Evolutionary conservation across 2,797 vertebrate genomes (phyloP), one percentile per base, ranked within the genome.

Genomic region (Sebastes aleutianus): DNA sequence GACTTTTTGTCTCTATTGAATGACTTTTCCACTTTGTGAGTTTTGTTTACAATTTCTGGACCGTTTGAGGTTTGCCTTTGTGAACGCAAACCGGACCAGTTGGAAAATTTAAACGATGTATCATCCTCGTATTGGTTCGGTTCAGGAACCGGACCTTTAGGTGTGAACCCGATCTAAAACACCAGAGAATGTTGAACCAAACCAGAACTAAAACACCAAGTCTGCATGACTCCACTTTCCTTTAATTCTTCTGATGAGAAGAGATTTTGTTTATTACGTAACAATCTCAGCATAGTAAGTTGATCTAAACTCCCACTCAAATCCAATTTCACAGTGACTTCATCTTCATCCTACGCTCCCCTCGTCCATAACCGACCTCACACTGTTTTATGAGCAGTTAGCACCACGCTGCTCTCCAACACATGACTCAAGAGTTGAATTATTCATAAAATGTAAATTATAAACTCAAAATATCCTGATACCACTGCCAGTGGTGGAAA

Each of bases 331-430:
- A 20, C 64, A 53, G 18, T 27, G 27, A 53, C 58, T 24, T 36
- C 80, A 64, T 77, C 56, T n/a, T 31, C 69, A 57, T 73, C 80
- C 75, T 12, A 36, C 65, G 20, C 76, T 70, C 70, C 27, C 14
- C 62, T 65, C 32, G 8, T 65, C 68, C 69, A 61, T 70, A 53
- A 39, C 16, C 69, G 31, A 4, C 56, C 26, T 68, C 64, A 71
- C 53, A 3, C 69, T 22, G 56, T 2, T 50, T 57, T 32, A 29
- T 57, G 1, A 67, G 3, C 74, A 16, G 12, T 29, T 59, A n/a
- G 36, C n/a, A 2, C 32, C 39, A 26, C 13, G 6, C 6, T 22
- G 34, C 58, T 27, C 27, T 47, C 70, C 58, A 62, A 20, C 62
- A 61, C 39, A 34, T 29, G 50, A 75, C 32, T 69, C 69, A 73